phyloP scores from a whole-genome alignment of 2,797 vertebrate genomes.

The Protonibea diacanthus region DNA sequence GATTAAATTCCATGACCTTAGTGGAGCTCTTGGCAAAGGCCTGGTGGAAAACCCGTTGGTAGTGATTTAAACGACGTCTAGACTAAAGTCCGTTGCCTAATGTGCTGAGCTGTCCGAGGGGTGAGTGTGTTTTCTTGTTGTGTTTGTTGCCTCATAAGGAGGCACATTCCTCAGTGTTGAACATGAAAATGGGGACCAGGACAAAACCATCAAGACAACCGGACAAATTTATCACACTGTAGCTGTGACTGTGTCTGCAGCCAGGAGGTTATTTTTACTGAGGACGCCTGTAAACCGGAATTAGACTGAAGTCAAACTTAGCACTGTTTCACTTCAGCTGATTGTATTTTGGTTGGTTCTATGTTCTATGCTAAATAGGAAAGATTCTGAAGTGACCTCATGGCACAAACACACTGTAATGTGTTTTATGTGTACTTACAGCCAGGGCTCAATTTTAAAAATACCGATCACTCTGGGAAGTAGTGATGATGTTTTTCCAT shows the following conservation, averaged over 20 bases:
- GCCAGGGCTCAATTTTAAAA: neutral
- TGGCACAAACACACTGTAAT: neutral
- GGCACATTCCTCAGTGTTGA: slow-evolving; percentile 44
- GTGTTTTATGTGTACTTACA: neutral
- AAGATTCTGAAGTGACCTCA: neutral
- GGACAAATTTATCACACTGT: slow-evolving; percentile 3
- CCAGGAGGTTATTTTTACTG: neutral
- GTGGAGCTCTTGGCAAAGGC: slow-evolving; percentile 55
- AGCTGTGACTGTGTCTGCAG: neutral
- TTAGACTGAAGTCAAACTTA: neutral
- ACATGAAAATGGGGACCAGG: neutral
- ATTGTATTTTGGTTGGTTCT: neutral
- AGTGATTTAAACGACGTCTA: slow-evolving; percentile 67
- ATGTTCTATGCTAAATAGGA: neutral
- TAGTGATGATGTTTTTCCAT: neutral
- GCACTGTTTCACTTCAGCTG: neutral
- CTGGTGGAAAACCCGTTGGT: slow-evolving; percentile 74
- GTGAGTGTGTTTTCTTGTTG: slow-evolving; percentile 11
- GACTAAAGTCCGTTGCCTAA: slow-evolving; percentile 43
- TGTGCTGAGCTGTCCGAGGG: slow-evolving; percentile 9
- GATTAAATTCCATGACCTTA: slow-evolving; percentile 73
- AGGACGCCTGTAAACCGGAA: neutral
- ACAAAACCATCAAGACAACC: neutral
- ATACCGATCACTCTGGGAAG: neutral
- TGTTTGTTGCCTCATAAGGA: slow-evolving; percentile 10